Evolutionary conservation across 1,140 invertebrate genomes (phyloP), one percentile per base, ranked within the genome.

Genomic region (Triops longicaudatus): DNA sequence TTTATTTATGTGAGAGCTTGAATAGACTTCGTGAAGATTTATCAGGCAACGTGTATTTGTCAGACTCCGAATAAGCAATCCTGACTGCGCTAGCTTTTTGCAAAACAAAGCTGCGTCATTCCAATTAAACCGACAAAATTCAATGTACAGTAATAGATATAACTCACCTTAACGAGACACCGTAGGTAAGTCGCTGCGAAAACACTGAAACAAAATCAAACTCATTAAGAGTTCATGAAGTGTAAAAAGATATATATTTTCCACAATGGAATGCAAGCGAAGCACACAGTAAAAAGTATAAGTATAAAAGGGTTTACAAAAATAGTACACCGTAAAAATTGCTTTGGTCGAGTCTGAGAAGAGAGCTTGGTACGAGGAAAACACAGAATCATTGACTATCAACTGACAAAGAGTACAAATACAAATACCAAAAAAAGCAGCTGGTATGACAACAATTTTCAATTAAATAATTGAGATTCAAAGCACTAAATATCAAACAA

Each of bases 381-480:
- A 27, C 28, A 50, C 28, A 42, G 42, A 17, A 76, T 76, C 28
- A 50, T 22, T 76, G 75, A 50, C 43, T 26, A 63, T 63, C 75
- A 22, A 37, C 37, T 72, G 28, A 31, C 42, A 72, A 50, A 72
- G 76, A n/a, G n/a, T 17, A 71, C 11, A 26, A 28, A 76, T 37
- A 22, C 44, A 37, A 72, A 26, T 1, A 77, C 11, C 2, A 50
- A 44, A 44, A 26, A 74, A 74, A 37, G 31, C 31, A 4, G 31
- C 31, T 37, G 31, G 31, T 7, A 22, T 6, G 14, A 22, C 50
- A 63, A 63, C 10, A 63, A 63, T 63, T 63, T 17, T n/a, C 50
- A 14, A 6, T 22, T 17, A 75, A 26, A 75, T n/a, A 26, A 14
- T 75, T 75, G 41, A 44, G 74, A 44, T 75, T 75, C 31, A 27